phyloP scores from a whole-genome alignment of 2,888 invertebrate genomes.

The Tyria jacobaeae region DNA sequence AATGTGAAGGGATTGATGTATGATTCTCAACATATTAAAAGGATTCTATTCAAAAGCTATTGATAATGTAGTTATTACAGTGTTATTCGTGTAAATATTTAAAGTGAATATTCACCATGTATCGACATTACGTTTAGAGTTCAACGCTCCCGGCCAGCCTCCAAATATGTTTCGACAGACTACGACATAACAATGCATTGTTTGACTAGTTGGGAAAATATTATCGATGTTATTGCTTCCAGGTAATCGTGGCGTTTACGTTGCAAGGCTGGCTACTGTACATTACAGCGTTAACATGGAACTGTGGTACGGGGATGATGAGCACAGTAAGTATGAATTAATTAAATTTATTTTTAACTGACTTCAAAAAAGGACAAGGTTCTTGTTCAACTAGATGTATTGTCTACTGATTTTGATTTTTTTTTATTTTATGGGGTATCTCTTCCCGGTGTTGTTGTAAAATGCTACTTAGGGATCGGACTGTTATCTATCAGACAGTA shows the following conservation, averaged over 20 bases:
- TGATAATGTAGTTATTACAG: too few relatives aligned
- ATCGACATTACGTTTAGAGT: neutral
- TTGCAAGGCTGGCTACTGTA: constrained; percentile 76
- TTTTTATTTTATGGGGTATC: too few relatives aligned
- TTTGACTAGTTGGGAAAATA: neutral
- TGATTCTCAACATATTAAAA: too few relatives aligned
- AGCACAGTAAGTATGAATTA: constrained; percentile 67
- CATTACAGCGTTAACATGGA: constrained; percentile 79
- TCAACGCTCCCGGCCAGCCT: neutral
- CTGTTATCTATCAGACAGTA: too few relatives aligned
- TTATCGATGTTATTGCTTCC: constrained; percentile 44
- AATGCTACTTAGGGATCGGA: too few relatives aligned
- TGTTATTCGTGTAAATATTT: neutral
- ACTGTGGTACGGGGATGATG: constrained; percentile 83
- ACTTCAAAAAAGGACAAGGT: too few relatives aligned
- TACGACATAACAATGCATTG: neutral
- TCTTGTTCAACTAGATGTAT: too few relatives aligned
- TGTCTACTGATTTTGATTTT: too few relatives aligned
- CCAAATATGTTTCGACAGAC: neutral
- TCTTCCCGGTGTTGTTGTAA: too few relatives aligned
- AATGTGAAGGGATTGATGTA: too few relatives aligned
- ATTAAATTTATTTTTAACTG: neutral
- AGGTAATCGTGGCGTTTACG: constrained; percentile 76
- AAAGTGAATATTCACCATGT: neutral
- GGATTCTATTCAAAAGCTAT: too few relatives aligned